These are phyloP conservation scores for Pachymerium ferrugineum DNA, from an alignment of 2,888 invertebrate species.

Conservation along the genomic window DNA sequence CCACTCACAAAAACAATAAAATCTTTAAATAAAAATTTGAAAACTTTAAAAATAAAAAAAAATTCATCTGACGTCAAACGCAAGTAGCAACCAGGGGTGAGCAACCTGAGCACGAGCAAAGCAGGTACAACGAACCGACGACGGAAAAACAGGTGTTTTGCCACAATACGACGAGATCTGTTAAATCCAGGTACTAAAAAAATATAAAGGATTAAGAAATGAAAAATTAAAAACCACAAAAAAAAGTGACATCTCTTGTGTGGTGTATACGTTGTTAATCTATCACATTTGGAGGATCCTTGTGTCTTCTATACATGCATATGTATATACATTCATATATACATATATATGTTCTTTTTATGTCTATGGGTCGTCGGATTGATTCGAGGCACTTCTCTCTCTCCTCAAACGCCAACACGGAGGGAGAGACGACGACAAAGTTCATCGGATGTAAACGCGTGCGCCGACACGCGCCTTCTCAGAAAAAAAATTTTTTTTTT, in stretches of 20 bases:
- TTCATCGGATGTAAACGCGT: not conserved
- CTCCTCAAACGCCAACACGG: not conserved
- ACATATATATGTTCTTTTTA: not conserved
- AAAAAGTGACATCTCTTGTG: too few relatives aligned
- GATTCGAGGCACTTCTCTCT: conserved; percentile 6
- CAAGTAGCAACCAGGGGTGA: too few relatives aligned
- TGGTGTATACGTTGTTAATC: not conserved
- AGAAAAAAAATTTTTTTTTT: not conserved
- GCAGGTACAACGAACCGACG: not conserved
- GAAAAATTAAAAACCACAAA: not conserved
- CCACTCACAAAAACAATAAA: not conserved
- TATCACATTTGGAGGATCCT: not conserved
- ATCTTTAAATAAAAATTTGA: not conserved
- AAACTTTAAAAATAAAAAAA: not conserved
- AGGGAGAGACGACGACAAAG: too few relatives aligned
- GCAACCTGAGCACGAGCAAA: not conserved
- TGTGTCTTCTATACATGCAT: not conserved
- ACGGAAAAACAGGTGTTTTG: not conserved
- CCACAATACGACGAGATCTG: not conserved
- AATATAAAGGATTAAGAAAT: not conserved
- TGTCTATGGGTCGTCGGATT: not conserved
- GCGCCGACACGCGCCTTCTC: not conserved
- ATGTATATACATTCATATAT: too few relatives aligned
- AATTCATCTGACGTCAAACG: too few relatives aligned
- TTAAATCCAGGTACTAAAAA: not conserved